Evolutionary conservation across 2,797 vertebrate genomes (phyloP), one percentile per base, ranked within the genome.

Genomic region (Gallinago nigripennis): DNA sequence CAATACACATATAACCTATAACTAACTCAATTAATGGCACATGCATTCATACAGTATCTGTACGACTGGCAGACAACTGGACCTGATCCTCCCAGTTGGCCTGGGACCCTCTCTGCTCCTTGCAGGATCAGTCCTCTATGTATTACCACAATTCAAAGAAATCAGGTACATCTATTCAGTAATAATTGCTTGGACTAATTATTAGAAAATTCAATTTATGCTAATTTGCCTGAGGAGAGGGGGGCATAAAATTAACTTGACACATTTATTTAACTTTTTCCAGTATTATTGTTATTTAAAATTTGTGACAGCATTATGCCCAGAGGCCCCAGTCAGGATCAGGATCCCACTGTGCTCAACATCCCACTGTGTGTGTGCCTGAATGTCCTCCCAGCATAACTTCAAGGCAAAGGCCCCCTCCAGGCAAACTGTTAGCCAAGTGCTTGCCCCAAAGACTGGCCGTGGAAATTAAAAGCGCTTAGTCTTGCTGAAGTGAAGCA

Each of bases 201-300:
- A 96, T 94, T 63, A 82, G 16, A 88, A 92, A 90, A 95, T 72
- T 84, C 81, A 94, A 89, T 92, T 91, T 92, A 87, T 61, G 50
- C 28, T 83, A 30, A 87, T 92, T 66, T 90, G 87, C 71, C 90
- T 84, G 69, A 86, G 57, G 87, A 48, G 66, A 88, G 63, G 56
- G 69, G 80, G 91, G 46, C 54, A 64, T 35, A 91, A 93, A 96
- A 96, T 95, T 92, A 95, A 90, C 87, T 85, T 65, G 66, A 92
- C 65, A 85, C 45, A 91, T 86, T 95, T 94, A 93, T 91, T 95
- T 96, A 94, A 96, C 90, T 95, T 96, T 90, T 82, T 73, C 51
- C 54, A 51, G 10, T 53, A 86, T 63, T 81, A 71, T 51, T 94
- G 61, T 96, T 96, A 95, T 82, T 96, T 97, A 95, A 96, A 83